These are phyloP conservation scores for Diarsia brunnea DNA, from an alignment of 2,888 invertebrate genomes.

Conservation along the genomic window DNA sequence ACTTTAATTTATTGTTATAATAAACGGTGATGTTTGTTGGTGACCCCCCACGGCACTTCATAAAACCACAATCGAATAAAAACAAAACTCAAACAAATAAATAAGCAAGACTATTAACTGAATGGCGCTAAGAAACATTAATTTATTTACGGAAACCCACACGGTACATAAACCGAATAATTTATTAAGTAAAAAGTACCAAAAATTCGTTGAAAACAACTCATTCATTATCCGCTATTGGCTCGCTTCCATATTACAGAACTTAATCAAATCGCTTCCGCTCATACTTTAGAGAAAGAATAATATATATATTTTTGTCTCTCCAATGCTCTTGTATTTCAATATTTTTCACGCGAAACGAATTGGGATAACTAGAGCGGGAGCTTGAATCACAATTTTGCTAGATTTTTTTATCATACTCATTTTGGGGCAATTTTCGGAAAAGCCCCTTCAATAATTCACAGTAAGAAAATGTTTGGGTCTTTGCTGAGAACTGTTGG, in stretches of 20 bases:
- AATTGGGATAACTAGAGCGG: constrained; percentile 75
- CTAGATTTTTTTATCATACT: constrained; percentile 69
- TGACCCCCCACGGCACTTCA: not conserved
- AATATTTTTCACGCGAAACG: constrained; percentile 82
- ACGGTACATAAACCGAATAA: constrained; percentile 62
- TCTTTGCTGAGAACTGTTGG: constrained; percentile 28
- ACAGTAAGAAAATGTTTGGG: constrained; percentile 63
- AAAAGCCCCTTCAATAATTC: constrained; percentile 71
- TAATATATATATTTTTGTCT: constrained; percentile 75
- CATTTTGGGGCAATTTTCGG: constrained; percentile 71
- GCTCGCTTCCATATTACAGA: constrained; percentile 57
- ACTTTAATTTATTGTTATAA: not conserved
- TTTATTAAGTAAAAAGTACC: constrained; percentile 58
- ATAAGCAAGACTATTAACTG: constrained; percentile 12
- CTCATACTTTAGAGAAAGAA: constrained; percentile 61
- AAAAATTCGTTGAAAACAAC: constrained; percentile 64
- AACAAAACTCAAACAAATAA: constrained; percentile 32
- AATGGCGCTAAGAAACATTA: constrained; percentile 34
- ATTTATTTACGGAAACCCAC: constrained; percentile 48
- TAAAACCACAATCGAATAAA: constrained; percentile 21
- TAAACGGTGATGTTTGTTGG: not conserved
- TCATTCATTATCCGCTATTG: constrained; percentile 61
- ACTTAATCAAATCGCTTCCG: constrained; percentile 64
- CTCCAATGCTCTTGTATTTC: constrained; percentile 74
- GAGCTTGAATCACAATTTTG: constrained; percentile 74